Evolutionary conservation across 2,888 invertebrate species (phyloP), one percentile per base, ranked within the genome.

Genomic region (Arctia plantaginis): DNA sequence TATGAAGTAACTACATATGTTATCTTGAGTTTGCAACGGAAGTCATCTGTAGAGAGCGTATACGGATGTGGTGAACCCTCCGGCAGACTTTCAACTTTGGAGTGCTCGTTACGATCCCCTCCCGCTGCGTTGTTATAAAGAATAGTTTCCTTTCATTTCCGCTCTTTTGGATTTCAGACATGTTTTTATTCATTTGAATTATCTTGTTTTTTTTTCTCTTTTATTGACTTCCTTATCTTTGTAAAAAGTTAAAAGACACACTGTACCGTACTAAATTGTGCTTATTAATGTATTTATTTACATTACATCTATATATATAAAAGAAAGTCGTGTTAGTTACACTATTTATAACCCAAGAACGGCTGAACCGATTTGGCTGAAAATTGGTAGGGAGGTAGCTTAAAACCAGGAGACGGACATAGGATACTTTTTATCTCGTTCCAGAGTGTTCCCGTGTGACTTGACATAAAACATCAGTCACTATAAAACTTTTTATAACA

Each of bases 1-100:
- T 66, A 67, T 69, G 33, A 51, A 69, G n/a, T 69, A 66, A 39
- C 65, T 30, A 35, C 41, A 69, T 41, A 62, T 27, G 64, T 41
- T 64, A 39, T 69, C 62, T 67, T 62, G 41, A 35, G 73, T 35
- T 65, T 65, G 65, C 65, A 55, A 64, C 65, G 73, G 69, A 73
- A 69, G 41, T 23, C 35, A 27, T 41, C 30, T 65, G 65, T 66
- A 66, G 12, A 69, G 33, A 73, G 44, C 65, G 65, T 44, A 68
- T 39, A 47, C 75, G 72, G 75, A 75, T 39, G 66, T 51, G 69
- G 41, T 27, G n/a, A 66, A 33, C 66, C 75, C 71, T 44, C 47
- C 27, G 72, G 75, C 66, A 41, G 72, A 75, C 20, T 69, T 71
- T 67, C 62, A 72, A 75, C 62, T 75, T 72, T 69, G 41, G 39